Evolutionary conservation across 2,888 invertebrate genomes (phyloP), one percentile per base, ranked within the genome.

Genomic region (Bedellia somnulentella): DNA sequence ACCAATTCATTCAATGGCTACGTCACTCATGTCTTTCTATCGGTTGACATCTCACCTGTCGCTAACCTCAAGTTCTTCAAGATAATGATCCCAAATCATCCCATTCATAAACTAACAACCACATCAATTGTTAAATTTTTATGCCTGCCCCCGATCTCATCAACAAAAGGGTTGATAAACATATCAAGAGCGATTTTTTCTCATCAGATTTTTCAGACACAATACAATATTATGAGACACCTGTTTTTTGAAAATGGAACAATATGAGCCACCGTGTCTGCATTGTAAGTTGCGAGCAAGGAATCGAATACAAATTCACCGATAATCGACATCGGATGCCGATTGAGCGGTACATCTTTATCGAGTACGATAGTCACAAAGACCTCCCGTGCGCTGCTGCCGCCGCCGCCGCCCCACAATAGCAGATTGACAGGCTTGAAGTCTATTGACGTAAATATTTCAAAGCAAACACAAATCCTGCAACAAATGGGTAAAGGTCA

Each of bases 31-130:
- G n/a, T n/a, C n/a, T 18, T 5, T 6, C 18, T 64, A 42, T 43
- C 38, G 51, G 56, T 53, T 70, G 73, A 73, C 73, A 66, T 68
- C 57, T 70, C 62, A 71, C 73, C 71, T 73, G 75, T 67, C 71
- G 61, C 50, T 67, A 66, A 73, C 67, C 70, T 60, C 60, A 45
- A 46, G 47, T 48, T 55, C 54, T 54, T 44, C 48, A 57, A 50
- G 64, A 70, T 67, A 60, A 62, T 52, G 57, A 68, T 68, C 64
- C 52, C 49, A 47, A 44, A 46, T 24, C 30, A 53, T 47, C 45
- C 59, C 62, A 70, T 68, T 68, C 62, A 63, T 44, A 52, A 60
- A 53, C 51, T 49, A 32, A 48, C 45, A 27, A 30, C 11, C 31
- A 24, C 28, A 25, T 9, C 27, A 47, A 64, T 70, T 67, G 64